Evolutionary conservation across 2,888 invertebrate species (phyloP), one percentile per base, ranked within the genome.

Genomic region (Drosophila prolongata): DNA sequence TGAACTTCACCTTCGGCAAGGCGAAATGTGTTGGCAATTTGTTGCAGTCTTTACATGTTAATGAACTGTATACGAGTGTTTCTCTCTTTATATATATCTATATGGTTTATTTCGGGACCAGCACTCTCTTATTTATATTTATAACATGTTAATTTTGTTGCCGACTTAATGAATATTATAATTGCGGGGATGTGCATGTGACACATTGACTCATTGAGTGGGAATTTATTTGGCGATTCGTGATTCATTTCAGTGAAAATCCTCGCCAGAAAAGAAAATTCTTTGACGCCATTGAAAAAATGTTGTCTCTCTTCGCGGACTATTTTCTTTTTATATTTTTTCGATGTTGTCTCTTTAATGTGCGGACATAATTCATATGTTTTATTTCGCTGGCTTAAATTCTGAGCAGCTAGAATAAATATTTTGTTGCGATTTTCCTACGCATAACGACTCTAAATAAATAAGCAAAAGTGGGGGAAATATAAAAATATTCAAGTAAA

Each of bases 1-100:
- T 87, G 89, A 87, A 84, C 86, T 87, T 89, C 77, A 89, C 86
- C 89, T 86, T 87, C 68, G 61, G 50, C 52, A 61, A 65, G 61
- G 62, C 64, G 50, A 67, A 54, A 62, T 75, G 24, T 62, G 57
- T 40, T 65, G 65, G 52, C 65, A 44, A 65, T 71, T 56, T 70
- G 54, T 61, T 72, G 62, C 50, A 54, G 47, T 47, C 47, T 75
- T 87, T 84, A 87, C 87, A 84, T 85, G 86, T 84, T 85, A 87
- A 79, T 82, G 82, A 84, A 87, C 88, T 79, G 54, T 49, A 42
- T 19, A 49, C 16, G 35, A 16, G 10, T 27, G 13, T 16, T 14
- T 30, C 30, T 47, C 34, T 55, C 16, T 46, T 1, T 16, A n/a
- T 27, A 1, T 27, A 40, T 11, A 30, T n/a, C 30, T 44, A 27